phyloP scores from a whole-genome alignment of 2,113 vertebrate genomes.

The Scortum barcoo region DNA sequence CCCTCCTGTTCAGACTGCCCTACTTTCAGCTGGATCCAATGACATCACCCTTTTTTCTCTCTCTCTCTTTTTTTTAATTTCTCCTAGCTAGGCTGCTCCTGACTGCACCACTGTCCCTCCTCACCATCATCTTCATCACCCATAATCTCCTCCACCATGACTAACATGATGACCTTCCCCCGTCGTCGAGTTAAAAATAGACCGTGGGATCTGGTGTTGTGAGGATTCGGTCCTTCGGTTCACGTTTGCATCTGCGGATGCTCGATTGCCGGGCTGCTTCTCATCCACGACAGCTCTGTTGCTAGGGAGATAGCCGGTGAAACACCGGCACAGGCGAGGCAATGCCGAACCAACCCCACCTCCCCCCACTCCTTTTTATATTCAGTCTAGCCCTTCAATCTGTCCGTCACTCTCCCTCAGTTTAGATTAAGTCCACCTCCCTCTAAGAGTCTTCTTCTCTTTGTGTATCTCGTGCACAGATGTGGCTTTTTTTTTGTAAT shows the following conservation, averaged over 20 bases:
- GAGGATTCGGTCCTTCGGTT: conserved; percentile 33
- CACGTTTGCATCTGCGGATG: conserved; percentile 61
- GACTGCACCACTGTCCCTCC: conserved; percentile 44
- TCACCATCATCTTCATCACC: conserved; percentile 43
- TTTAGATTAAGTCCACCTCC: conserved; percentile 13
- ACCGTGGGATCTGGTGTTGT: conserved; percentile 33
- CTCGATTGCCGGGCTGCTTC: conserved; percentile 42
- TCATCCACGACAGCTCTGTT: conserved; percentile 65
- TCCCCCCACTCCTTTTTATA: background rate
- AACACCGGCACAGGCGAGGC: conserved; percentile 34
- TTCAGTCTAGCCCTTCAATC: conserved; percentile 41
- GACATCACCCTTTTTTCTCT: conserved; percentile 77
- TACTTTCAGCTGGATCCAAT: conserved; percentile 84
- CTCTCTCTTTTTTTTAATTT: conserved; percentile 2
- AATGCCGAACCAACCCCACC: background rate
- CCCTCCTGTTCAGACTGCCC: conserved; percentile 77
- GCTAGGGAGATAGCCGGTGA: conserved; percentile 63
- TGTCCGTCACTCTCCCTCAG: conserved; percentile 12
- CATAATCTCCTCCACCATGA: conserved; percentile 25
- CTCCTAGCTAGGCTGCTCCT: conserved; percentile 50
- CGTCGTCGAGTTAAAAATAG: conserved; percentile 52
- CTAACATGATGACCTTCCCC: conserved; percentile 29
- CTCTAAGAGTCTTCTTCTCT: background rate
- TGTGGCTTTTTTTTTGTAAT: background rate
- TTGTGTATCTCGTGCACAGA: background rate